Percentiles rank a stretch among this genome's conserved stretches.
These are phyloP conservation scores for Diarsia mendica DNA, from an alignment of 2,888 invertebrate genomes.

Conservation along the genomic window DNA sequence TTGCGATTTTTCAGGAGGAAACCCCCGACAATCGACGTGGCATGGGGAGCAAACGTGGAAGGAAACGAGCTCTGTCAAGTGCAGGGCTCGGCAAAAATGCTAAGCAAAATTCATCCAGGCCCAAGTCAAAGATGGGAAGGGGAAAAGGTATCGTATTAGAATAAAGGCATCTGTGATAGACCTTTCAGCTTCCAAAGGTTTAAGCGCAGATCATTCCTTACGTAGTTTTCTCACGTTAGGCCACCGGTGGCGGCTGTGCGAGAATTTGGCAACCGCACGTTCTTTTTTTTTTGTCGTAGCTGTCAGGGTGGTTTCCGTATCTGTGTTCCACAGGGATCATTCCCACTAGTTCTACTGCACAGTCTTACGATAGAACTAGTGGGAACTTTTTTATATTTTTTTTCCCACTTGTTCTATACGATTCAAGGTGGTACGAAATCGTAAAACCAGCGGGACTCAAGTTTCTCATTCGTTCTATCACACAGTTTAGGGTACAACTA, in stretches of 20 bases:
- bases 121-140: conserved; percentile 75
- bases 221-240: conserved; percentile 7
- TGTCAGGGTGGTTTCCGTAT: background rate
- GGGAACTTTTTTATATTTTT: too few relatives aligned
- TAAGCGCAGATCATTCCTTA: background rate
- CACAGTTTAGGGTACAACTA: too few relatives aligned
- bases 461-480: too few relatives aligned
- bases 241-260: conserved; percentile 6
- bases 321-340: too few relatives aligned
- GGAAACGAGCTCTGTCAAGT: conserved; percentile 82
- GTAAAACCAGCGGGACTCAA: too few relatives aligned
- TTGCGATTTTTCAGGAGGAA: conserved; percentile 66
- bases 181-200: background rate
- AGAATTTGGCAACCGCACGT: background rate
- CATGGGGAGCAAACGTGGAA: conserved; percentile 78
- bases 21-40: conserved; percentile 69
- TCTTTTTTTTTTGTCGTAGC: background rate
- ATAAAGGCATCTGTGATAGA: background rate
- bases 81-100: conserved; percentile 76
- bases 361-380: too few relatives aligned
- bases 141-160: conserved; percentile 76
- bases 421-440: too few relatives aligned
- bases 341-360: too few relatives aligned
- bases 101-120: conserved; percentile 67
- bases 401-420: too few relatives aligned